These are phyloP conservation scores for Eunapius fragilis DNA, from an alignment of 37 sponge, comb jelly and placozoan species.

Conservation along the genomic window DNA sequence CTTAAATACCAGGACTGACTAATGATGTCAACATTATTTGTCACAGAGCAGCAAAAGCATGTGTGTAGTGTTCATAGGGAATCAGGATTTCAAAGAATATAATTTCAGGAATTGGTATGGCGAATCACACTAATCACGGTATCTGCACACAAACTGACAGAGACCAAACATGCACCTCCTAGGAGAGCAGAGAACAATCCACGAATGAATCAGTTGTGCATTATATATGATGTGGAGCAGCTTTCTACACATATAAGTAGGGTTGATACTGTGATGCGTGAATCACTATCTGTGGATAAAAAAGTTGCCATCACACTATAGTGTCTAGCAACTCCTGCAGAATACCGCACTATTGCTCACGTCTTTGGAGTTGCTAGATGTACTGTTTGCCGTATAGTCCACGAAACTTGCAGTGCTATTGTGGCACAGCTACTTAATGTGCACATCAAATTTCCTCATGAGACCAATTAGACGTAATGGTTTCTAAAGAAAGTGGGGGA, in stretches of 20 bases:
- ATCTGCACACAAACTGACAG: too few species aligned
- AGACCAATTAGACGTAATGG: not conserved
- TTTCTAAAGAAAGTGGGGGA: constrained; percentile 3
- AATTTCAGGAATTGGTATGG: too few species aligned
- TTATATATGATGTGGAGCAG: too few species aligned
- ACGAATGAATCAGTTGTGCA: too few species aligned
- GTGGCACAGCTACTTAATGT: not conserved
- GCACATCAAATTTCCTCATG: constrained; percentile 23
- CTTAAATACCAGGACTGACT: too few species aligned
- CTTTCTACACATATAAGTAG: constrained; percentile 11
- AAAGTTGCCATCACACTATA: constrained; percentile 37
- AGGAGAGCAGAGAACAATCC: too few species aligned
- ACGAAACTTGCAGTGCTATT: constrained; percentile 32
- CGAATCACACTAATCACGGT: too few species aligned
- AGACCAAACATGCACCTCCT: too few species aligned
- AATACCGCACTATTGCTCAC: constrained; percentile 36
- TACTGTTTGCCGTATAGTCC: constrained; percentile 40
- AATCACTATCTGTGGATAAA: constrained; percentile 9
- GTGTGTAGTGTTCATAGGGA: too few species aligned
- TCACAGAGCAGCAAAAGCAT: too few species aligned
- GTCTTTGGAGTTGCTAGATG: constrained; percentile 37
- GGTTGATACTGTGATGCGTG: constrained; percentile 17
- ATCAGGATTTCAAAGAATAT: too few species aligned
- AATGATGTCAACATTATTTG: too few species aligned
- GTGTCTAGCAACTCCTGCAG: constrained; percentile 19